These are phyloP conservation scores for Silurus aristotelis DNA, from an alignment of 2,797 vertebrate species.

Conservation along the genomic window DNA sequence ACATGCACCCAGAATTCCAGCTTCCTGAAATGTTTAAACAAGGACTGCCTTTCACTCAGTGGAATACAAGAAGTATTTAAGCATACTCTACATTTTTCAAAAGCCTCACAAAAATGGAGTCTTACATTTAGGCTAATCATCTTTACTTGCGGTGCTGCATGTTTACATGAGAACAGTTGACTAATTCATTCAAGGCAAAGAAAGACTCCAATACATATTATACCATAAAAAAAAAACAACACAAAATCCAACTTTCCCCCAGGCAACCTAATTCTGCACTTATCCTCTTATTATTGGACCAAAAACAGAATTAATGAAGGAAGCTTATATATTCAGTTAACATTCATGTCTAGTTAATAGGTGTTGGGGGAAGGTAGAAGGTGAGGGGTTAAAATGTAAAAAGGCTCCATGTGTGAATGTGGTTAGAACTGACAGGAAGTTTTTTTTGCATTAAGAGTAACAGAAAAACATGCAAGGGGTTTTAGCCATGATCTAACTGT, in stretches of 20 bases:
- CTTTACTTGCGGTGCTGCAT: constrained; percentile 63
- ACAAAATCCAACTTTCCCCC: constrained; percentile 70
- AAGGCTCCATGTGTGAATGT: constrained; percentile 56
- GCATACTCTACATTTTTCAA: constrained; percentile 63
- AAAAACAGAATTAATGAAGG: constrained; percentile 65
- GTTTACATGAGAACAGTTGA: constrained; percentile 67
- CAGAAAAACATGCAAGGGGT: constrained; percentile 42
- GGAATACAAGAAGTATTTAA: constrained; percentile 47
- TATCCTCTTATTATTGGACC: constrained; percentile 74
- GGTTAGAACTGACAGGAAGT: constrained; percentile 45
- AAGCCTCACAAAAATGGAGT: constrained; percentile 62
- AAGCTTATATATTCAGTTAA: constrained; percentile 67
- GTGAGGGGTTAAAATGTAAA: constrained; percentile 59
- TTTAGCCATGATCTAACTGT: constrained; percentile 42
- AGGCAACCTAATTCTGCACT: constrained; percentile 69
- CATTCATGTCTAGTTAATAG: constrained; percentile 68
- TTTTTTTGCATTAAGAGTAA: constrained; percentile 43
- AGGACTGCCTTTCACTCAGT: constrained; percentile 50
- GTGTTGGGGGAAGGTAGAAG: background rate
- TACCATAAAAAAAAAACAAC: constrained; percentile 54
- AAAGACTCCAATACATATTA: constrained; percentile 64
- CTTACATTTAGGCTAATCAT: constrained; percentile 69
- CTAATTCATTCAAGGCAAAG: constrained; percentile 70
- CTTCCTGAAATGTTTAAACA: constrained; percentile 3
- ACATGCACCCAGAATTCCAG: constrained; percentile 1